Conservation (phyloP, 2,113 vertebrate species). For the Grammomys dolichurus region DNA sequence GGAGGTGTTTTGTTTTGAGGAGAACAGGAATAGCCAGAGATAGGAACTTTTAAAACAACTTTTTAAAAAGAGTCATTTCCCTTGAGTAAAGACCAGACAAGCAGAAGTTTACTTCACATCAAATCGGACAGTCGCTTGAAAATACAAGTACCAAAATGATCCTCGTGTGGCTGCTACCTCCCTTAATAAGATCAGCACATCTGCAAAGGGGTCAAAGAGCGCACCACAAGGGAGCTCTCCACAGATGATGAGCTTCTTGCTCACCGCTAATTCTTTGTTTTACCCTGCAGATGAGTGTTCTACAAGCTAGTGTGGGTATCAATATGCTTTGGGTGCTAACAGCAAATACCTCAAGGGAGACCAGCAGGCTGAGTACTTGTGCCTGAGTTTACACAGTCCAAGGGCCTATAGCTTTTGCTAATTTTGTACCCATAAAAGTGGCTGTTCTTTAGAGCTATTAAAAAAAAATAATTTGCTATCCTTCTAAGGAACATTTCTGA, state of each 20-base stretch:
- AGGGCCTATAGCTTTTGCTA: neutral
- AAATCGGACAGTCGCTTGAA: constrained; percentile 6
- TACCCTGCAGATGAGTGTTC: neutral
- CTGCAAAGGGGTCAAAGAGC: neutral
- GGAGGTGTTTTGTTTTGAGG: neutral
- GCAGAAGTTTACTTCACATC: constrained; percentile 8
- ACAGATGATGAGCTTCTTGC: neutral
- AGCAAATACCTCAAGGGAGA: neutral
- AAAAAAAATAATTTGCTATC: constrained; percentile 43
- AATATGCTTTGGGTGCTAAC: neutral
- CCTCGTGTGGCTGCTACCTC: neutral
- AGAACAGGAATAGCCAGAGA: neutral
- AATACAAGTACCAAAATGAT: constrained; percentile 44
- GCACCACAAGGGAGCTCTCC: neutral
- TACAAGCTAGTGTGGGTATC: constrained; percentile 3
- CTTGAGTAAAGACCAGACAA: constrained; percentile 22
- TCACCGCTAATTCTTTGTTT: neutral
- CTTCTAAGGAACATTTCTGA: constrained; percentile 62
- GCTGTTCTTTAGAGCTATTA: constrained; percentile 30
- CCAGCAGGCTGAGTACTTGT: neutral
- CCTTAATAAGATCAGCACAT: neutral
- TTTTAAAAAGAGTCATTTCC: constrained; percentile 36
- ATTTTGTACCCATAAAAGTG: constrained; percentile 49
- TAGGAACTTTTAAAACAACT: neutral
- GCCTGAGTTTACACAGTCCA: neutral